Percentiles rank a stretch among this genome's conserved stretches.
phyloP scores from a whole-genome alignment of 2,113 vertebrate species.

The Hystrix brachyura region DNA sequence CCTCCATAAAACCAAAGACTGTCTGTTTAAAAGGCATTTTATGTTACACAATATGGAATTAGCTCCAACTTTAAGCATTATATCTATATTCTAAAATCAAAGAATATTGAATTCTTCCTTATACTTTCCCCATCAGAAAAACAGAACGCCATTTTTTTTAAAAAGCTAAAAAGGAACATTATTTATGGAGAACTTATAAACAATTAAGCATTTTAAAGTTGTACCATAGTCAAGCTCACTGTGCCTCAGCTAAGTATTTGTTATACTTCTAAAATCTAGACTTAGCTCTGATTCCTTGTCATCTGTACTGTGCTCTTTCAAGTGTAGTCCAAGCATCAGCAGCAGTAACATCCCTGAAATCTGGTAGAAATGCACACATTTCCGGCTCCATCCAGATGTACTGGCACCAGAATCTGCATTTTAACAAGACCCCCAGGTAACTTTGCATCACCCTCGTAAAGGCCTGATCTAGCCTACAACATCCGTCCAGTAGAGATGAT shows the following conservation, averaged over 20 bases:
- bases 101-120: constrained; percentile 52
- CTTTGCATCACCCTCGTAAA: not conserved
- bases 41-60: constrained; percentile 62
- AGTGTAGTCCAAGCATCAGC: not conserved
- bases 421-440: not conserved
- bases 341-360: not conserved
- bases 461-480: not conserved
- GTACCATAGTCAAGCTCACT: not conserved
- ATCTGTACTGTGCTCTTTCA: not conserved
- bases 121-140: constrained; percentile 49
- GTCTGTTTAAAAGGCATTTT: constrained; percentile 70
- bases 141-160: not conserved
- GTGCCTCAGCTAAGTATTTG: not conserved
- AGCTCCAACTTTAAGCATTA: constrained; percentile 50
- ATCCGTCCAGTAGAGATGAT: not conserved
- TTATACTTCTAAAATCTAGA: constrained; percentile 42
- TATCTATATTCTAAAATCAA: constrained; percentile 50
- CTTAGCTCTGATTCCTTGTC: not conserved
- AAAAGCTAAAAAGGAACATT: constrained; percentile 36
- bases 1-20: constrained; percentile 63
- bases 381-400: not conserved
- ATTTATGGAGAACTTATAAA: constrained; percentile 57
- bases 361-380: not conserved
- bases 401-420: not conserved
- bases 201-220: constrained; percentile 30